Evolutionary conservation across 2,797 vertebrate genomes (phyloP), one percentile per base, ranked within the genome.

Genomic region (Brachyalestes nurse): DNA sequence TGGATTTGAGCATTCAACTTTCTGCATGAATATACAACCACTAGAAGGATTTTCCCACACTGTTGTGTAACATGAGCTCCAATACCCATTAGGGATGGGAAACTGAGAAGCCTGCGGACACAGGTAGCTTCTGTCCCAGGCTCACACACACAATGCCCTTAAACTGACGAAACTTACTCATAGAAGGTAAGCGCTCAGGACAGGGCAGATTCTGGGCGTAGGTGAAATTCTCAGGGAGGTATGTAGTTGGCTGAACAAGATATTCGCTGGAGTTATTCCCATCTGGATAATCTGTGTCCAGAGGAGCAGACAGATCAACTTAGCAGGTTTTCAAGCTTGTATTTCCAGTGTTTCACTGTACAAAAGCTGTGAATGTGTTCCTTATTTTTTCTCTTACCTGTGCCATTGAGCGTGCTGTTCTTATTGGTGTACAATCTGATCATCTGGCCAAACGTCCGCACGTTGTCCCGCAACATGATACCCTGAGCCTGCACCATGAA

Each of bases 401-500:
- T 99, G 57, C 97, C 97, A 5, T 98, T 99, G 76, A 98, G 85
- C 0, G 97, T 98, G 74, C 91, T 91, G 89, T 99, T 99, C 91
- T 97, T 99, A 89, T 97, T 99, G 79, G 97, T 98, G 88, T 99
- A 99, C 81, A 95, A 88, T 89, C 97, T 94, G 90, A 99, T 97
- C 96, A 99, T 97, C 78, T 98, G 95, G 87, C 97, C 96, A 85
- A 99, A 96, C 80, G 97, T 99, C 89, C 96, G 95, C 51, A 99
- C 97, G 73, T 99, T 99, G 92, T 99, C 96, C 92, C 93, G 96
- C 90, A 99, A 86, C 96, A 99, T 98, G 90, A 98, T 97, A 89
- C 97, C 97, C 92, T 96, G 96, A 88, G 97, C 97, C 94, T 99
- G 97, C 86, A 99, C 95, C 97, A 98, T 98, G 90, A 99, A 99